A percentile compares a stretch with the other conserved stretches of the same genome.
Evolutionary conservation across 92 coral and sea anemone genomes (phyloP).

Genomic region (Blastomussa wellsi): DNA sequence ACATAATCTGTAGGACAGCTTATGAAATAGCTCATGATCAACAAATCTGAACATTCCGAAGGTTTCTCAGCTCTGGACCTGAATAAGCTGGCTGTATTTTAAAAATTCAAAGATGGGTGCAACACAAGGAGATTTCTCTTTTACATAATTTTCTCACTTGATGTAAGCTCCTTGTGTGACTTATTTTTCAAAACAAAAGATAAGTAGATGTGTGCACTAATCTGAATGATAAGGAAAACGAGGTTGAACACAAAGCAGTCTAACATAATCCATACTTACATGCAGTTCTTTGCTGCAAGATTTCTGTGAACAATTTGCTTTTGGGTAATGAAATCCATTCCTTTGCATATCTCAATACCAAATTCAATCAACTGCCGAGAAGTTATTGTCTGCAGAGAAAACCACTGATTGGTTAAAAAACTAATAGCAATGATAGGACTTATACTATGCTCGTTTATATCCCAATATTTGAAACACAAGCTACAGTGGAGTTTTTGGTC

Average conservation of each 20-base stretch:
- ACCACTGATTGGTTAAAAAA: background rate
- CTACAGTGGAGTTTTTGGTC: no score
- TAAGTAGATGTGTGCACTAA: background rate
- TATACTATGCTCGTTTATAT: no score
- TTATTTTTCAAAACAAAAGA: no score
- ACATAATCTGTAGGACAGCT: no score
- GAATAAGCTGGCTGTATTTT: background rate
- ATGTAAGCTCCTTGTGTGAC: no score
- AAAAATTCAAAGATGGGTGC: background rate
- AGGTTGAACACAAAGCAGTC: background rate
- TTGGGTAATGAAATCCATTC: slow-evolving; percentile 69
- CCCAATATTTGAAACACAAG: no score
- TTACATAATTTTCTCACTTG: no score
- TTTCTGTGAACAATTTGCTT: slow-evolving; percentile 60
- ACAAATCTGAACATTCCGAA: no score
- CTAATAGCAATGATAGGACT: background rate
- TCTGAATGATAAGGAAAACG: background rate
- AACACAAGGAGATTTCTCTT: background rate
- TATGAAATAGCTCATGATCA: no score
- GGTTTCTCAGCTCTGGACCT: background rate
- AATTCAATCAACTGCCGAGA: slow-evolving; percentile 54
- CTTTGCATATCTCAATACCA: slow-evolving; percentile 62
- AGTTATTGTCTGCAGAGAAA: slow-evolving; percentile 27
- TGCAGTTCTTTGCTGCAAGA: slow-evolving; percentile 68
- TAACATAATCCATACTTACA: slow-evolving; percentile 60